A percentile compares a stretch with the other conserved stretches of the same genome.
phyloP scores from a whole-genome alignment of 1,140 invertebrate species.

The Chrysoperla carnea region DNA sequence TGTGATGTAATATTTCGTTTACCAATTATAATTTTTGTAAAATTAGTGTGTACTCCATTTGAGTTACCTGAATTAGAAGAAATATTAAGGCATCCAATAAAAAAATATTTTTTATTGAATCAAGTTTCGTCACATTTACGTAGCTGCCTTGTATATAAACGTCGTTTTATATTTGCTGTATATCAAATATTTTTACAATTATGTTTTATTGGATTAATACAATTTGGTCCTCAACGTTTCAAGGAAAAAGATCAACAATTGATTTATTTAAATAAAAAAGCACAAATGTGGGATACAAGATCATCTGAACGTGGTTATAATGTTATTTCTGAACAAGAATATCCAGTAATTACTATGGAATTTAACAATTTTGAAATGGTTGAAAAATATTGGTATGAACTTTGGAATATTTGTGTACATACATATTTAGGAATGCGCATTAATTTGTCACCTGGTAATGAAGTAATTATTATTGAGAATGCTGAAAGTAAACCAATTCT shows the following conservation, averaged over 20 bases:
- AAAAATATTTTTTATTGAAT: conserved; percentile 41
- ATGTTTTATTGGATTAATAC: conserved; percentile 48
- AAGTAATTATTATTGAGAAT: conserved; percentile 12
- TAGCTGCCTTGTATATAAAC: conserved; percentile 30
- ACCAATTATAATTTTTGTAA: conserved; percentile 52
- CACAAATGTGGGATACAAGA: conserved; percentile 45
- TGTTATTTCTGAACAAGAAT: conserved; percentile 36
- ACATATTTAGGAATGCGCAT: conserved; percentile 36
- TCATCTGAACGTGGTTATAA: conserved; percentile 41
- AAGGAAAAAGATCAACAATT: conserved; percentile 56
- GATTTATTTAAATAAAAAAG: conserved; percentile 46
- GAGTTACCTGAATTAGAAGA: conserved; percentile 30
- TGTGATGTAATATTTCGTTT: conserved; percentile 52
- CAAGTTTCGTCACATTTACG: conserved; percentile 30
- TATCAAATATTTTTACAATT: conserved; percentile 35
- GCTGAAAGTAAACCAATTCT: conserved; percentile 27
- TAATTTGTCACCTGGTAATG: conserved; percentile 9
- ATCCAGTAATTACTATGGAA: conserved; percentile 30
- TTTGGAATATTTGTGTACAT: conserved; percentile 46
- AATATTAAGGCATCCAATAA: conserved; percentile 47
- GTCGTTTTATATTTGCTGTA: conserved; percentile 48
- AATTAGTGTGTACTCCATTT: conserved; percentile 20
- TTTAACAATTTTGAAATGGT: conserved; percentile 37
- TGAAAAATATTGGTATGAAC: conserved; percentile 53
- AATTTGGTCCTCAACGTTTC: conserved; percentile 44